Percentiles rank a stretch among this genome's conserved stretches.
These are phyloP conservation scores for Stenopsyche tienmushanensis DNA, from an alignment of 1,140 invertebrate genomes.

Conservation along the genomic window DNA sequence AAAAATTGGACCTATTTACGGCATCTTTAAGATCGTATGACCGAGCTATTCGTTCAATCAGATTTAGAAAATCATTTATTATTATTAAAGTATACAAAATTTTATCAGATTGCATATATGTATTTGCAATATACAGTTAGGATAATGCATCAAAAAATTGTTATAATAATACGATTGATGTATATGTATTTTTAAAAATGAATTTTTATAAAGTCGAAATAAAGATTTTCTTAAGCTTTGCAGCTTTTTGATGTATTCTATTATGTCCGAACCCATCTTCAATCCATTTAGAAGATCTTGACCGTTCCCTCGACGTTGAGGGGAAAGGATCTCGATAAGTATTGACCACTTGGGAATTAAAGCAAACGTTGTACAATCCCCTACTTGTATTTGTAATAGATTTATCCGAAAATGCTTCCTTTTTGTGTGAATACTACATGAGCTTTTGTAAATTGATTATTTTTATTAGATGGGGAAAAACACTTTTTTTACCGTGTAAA, in stretches of 20 bases:
- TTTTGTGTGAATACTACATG: constrained; percentile 12
- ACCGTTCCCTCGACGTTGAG: constrained; percentile 20
- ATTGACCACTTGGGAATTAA: constrained; percentile 29
- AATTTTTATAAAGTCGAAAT: too few relatives aligned
- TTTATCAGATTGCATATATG: constrained; percentile 5
- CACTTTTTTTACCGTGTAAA: constrained; percentile 4
- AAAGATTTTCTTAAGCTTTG: too few relatives aligned
- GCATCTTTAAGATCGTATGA: too few relatives aligned
- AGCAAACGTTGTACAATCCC: constrained; percentile 24
- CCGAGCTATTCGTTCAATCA: too few relatives aligned
- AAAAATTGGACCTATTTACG: too few relatives aligned
- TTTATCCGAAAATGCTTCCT: constrained; percentile 19
- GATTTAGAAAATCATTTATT: not conserved
- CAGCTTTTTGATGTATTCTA: constrained; percentile 30
- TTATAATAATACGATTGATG: too few relatives aligned
- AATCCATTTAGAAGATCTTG: constrained; percentile 27
- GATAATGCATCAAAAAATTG: too few relatives aligned
- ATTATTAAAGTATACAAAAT: not conserved
- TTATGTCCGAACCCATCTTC: constrained; percentile 18
- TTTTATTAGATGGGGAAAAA: too few relatives aligned
- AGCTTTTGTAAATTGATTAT: not conserved
- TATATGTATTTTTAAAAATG: too few relatives aligned
- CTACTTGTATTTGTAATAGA: constrained; percentile 27
- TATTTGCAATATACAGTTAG: too few relatives aligned
- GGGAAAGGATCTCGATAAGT: constrained; percentile 22